Conservation (phyloP, 2,113 vertebrate genomes). For the Coreoperca whiteheadi region DNA sequence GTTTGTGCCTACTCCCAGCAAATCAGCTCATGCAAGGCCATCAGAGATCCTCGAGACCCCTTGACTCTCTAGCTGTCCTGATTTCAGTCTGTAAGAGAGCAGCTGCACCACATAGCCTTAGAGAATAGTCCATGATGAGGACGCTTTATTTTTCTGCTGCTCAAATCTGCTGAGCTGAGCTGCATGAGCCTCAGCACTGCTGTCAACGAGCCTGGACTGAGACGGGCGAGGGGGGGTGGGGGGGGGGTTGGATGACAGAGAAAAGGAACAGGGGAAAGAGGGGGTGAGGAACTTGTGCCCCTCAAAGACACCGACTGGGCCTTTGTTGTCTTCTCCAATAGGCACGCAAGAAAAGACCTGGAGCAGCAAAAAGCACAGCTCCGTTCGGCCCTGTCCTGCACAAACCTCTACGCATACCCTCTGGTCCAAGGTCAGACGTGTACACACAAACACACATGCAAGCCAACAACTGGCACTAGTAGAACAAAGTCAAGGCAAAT, state of each 20-base stretch:
- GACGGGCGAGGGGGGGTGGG: neutral
- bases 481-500: conserved; percentile 50
- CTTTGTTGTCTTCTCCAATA: conserved; percentile 73
- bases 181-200: conserved; percentile 32
- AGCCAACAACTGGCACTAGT: conserved; percentile 29
- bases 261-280: conserved; percentile 39
- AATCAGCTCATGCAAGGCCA: conserved; percentile 58
- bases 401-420: conserved; percentile 20
- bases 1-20: conserved; percentile 37
- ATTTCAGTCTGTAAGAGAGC: conserved; percentile 55
- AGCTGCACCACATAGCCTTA: conserved; percentile 37
- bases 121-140: conserved; percentile 76
- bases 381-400: conserved; percentile 37
- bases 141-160: conserved; percentile 43
- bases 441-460: conserved; percentile 1
- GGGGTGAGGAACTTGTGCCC: conserved; percentile 53
- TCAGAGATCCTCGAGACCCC: conserved; percentile 57
- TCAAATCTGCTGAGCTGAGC: conserved; percentile 54
- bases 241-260: conserved; percentile 26
- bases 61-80: conserved; percentile 62
- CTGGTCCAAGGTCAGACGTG: conserved; percentile 6
- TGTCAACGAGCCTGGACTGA: conserved; percentile 51
- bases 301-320: conserved; percentile 50
- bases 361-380: conserved; percentile 33
- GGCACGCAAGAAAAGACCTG: conserved; percentile 19